Evolutionary conservation across 2,113 vertebrate species (phyloP).

Genomic region (Pollimyrus isidori): DNA sequence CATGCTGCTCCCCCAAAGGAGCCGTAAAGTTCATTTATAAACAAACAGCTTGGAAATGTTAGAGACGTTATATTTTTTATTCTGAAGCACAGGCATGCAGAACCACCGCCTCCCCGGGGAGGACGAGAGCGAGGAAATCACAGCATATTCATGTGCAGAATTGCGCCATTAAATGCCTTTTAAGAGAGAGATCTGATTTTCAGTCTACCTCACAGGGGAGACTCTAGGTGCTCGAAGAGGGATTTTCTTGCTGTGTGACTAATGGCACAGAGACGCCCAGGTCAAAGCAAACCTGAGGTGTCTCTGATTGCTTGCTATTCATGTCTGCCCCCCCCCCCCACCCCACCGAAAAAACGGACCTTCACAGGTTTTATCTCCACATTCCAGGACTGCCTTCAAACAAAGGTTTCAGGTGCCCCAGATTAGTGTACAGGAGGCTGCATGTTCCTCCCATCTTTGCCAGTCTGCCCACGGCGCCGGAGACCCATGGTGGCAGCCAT

Average conservation of each 20-base stretch:
- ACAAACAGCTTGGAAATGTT: neutral
- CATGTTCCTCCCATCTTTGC: neutral
- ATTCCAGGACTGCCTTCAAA: neutral
- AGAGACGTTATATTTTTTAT: neutral
- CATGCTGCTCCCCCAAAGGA: neutral
- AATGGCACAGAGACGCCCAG: neutral
- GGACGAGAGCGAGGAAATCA: neutral
- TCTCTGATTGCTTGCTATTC: neutral
- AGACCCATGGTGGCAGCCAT: neutral
- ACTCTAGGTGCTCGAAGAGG: neutral
- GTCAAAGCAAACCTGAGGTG: neutral
- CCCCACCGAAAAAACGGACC: neutral
- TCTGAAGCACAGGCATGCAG: neutral
- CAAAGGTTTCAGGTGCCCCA: neutral
- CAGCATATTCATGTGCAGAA: constrained; percentile 1
- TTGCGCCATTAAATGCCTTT: neutral
- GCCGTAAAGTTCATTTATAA: neutral
- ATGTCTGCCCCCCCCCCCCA: neutral
- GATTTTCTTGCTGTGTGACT: neutral
- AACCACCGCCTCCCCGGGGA: neutral
- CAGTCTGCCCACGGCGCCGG: neutral
- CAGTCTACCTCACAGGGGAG: neutral
- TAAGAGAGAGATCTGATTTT: neutral
- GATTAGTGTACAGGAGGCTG: neutral
- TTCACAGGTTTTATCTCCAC: neutral